Base-by-base conservation (phyloP, 2,113 vertebrate genomes). In the Sorex araneus region DNA sequence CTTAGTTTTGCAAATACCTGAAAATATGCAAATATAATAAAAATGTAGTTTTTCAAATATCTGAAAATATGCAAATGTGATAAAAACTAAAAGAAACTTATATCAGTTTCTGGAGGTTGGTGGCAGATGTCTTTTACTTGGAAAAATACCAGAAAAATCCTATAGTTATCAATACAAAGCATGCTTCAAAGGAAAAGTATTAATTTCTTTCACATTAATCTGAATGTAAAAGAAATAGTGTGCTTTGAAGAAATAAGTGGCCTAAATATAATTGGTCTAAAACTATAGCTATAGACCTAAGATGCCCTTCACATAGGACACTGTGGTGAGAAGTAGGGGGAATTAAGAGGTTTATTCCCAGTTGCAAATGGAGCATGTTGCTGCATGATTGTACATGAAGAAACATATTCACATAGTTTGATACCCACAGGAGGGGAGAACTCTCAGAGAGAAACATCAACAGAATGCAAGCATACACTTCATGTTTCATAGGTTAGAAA, bases 181-280 rank as follows among this genome's bases (percentile, higher is more conserved):
- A 25, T 60, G 0, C 84, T 82, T 82, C 2, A 0, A 27, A 10
- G 27, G 8, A 25, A 36, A 19, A 32, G 25, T 66, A 40, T 82
- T 93, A 66, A 66, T n/a, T 87, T 28, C 79, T 60, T 11, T 32
- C 40, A 40, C 40, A 40, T 78, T 36, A 75, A 75, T 70, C 32
- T 91, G 19, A 78, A 93, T 84, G n/a, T n/a, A 80, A 84, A 64
- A 2, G 70, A 79, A 96, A 84, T 73, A 84, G 1, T 71, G 6
- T 84, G 25, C 34, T 93, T 93, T 84, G 7, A 45, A 87, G 87
- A 94, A 84, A n/a, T 28, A 89, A 70, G 63, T 25, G 74, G 9
- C 3, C 15, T 50, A 89, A 80, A 36, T n/a, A 13, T 76, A 34
- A 54, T 4, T 27, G 73, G 93, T 21, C 43, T 50, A 80, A n/a